Percentiles rank a stretch among this genome's conserved stretches.
Evolutionary conservation across 2,888 invertebrate species (phyloP).

Genomic region (Orthonychiurus folsomi): DNA sequence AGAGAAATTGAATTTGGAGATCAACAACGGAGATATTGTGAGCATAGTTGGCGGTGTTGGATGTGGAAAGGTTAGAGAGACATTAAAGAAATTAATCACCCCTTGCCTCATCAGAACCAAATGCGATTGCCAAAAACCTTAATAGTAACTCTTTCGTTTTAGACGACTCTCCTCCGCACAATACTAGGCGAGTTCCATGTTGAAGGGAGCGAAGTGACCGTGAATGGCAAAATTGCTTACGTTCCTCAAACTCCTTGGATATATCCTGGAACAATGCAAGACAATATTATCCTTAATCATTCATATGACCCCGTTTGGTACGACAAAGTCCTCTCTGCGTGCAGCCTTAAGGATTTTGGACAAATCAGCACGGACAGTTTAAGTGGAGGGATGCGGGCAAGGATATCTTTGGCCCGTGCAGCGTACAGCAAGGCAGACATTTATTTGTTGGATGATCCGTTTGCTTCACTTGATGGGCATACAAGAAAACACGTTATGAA

Average conservation of each 20-base stretch:
- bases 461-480: constrained; percentile 30
- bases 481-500: constrained; percentile 27
- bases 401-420: constrained; percentile 46
- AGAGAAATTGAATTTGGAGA: constrained; percentile 7
- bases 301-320: constrained; percentile 23
- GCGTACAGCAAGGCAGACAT: constrained; percentile 32
- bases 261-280: constrained; percentile 21
- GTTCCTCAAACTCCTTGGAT: constrained; percentile 50
- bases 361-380: constrained; percentile 47
- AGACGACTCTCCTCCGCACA: constrained; percentile 51
- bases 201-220: constrained; percentile 52
- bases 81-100: not conserved
- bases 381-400: constrained; percentile 50
- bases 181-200: constrained; percentile 63
- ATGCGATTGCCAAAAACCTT: not conserved
- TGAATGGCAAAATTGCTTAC: constrained; percentile 57
- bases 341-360: constrained; percentile 48
- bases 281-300: constrained; percentile 27
- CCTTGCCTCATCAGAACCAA: not conserved
- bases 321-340: constrained; percentile 47
- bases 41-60: constrained; percentile 7
- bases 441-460: constrained; percentile 27
- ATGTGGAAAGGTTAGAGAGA: constrained; percentile 3
- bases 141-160: not conserved
- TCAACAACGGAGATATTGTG: constrained; percentile 4